These are phyloP conservation scores for Diploptera punctata DNA, from an alignment of 2,888 invertebrate species.

Conservation along the genomic window DNA sequence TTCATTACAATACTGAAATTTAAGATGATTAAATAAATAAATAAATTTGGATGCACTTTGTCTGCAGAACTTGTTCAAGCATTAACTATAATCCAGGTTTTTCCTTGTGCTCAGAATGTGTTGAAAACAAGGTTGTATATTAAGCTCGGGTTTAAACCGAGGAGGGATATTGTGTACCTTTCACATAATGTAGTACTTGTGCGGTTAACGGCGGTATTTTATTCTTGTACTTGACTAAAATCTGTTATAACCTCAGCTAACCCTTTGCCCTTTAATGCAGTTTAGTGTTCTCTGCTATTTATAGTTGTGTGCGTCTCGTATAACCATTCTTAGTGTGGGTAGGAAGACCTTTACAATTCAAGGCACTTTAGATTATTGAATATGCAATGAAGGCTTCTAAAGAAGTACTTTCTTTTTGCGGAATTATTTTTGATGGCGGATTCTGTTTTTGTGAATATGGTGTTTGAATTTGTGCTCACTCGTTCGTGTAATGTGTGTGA, in stretches of 20 bases:
- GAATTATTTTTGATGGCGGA: conserved; percentile 11
- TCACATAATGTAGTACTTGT: background rate
- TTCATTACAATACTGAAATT: no score
- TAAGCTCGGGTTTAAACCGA: background rate
- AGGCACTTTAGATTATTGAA: conserved; percentile 34
- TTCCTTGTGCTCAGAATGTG: background rate
- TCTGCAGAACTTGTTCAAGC: no score
- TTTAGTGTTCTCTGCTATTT: background rate
- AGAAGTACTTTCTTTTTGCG: conserved; percentile 8
- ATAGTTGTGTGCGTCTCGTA: background rate
- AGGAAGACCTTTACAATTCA: background rate
- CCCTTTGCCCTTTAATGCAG: background rate
- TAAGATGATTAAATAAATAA: no score
- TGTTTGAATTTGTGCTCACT: conserved; percentile 27
- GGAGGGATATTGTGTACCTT: background rate
- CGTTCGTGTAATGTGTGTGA: conserved; percentile 20
- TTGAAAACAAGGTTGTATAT: background rate
- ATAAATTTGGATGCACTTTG: no score
- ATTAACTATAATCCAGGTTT: no score
- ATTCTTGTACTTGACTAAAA: background rate
- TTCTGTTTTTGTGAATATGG: conserved; percentile 22
- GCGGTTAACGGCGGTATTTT: background rate
- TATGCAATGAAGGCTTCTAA: conserved; percentile 33
- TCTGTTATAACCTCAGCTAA: conserved; percentile 15
- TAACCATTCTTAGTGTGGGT: background rate